phyloP scores from a whole-genome alignment of 2,888 invertebrate genomes.

The Encarsia formosa region DNA sequence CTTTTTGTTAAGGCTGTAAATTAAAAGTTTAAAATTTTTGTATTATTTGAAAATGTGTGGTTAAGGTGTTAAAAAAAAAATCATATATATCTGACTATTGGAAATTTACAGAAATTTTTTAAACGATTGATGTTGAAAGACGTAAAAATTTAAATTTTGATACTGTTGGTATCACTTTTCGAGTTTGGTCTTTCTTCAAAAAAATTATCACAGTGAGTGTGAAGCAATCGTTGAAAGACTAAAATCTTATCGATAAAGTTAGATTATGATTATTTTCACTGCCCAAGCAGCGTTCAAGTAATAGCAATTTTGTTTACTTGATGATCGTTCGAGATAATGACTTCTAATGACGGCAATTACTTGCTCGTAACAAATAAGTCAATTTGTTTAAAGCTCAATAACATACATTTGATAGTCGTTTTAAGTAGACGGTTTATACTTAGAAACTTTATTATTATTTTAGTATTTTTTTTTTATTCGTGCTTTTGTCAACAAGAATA shows the following conservation, averaged over 20 bases:
- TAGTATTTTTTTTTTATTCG: neutral
- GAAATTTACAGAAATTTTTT: too few relatives aligned
- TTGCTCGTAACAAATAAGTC: slow-evolving; percentile 8
- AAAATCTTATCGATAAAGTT: too few relatives aligned
- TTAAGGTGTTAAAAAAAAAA: too few relatives aligned
- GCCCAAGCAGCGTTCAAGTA: neutral
- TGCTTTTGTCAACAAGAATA: neutral
- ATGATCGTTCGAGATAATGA: slow-evolving; percentile 5
- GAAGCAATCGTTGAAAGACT: slow-evolving; percentile 10
- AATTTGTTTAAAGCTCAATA: neutral
- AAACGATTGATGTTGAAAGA: neutral
- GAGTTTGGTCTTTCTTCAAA: neutral
- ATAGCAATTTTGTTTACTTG: slow-evolving; percentile 5
- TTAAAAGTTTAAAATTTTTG: too few relatives aligned
- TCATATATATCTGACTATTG: too few relatives aligned
- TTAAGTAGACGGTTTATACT: neutral
- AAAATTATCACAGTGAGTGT: neutral
- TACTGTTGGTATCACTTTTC: neutral
- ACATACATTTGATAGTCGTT: neutral
- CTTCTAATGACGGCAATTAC: neutral
- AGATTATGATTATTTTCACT: too few relatives aligned
- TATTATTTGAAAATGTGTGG: too few relatives aligned
- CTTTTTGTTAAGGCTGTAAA: too few relatives aligned
- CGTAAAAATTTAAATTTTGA: neutral
- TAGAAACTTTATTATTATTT: too few relatives aligned